Evolutionary conservation across 1,140 invertebrate species (phyloP).

Genomic region (Zaprionus africanus): DNA sequence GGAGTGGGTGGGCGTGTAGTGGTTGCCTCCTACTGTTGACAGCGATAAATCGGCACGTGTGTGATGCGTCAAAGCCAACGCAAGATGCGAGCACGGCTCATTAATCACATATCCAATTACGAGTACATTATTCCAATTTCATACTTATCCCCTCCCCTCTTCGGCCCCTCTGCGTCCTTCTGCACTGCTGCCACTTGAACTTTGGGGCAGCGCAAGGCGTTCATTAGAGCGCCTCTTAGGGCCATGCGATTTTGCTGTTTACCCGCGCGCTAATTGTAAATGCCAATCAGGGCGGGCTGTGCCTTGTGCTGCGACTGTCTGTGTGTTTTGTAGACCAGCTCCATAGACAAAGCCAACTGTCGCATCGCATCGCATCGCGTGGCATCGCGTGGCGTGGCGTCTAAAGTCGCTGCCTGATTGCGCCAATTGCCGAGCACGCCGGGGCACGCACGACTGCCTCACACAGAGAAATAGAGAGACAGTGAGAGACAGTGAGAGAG

Average conservation of each 20-base stretch:
- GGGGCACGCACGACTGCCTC: constrained; percentile 77
- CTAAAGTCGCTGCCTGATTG: constrained; percentile 69
- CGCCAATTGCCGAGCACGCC: constrained; percentile 71
- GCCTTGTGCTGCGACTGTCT: constrained; percentile 32
- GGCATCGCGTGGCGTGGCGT: constrained; percentile 13
- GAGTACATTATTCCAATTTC: constrained; percentile 75
- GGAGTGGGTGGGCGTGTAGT: constrained; percentile 27
- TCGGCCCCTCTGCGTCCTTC: too few species aligned
- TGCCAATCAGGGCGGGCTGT: constrained; percentile 75
- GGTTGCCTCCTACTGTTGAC: constrained; percentile 61
- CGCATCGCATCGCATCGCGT: constrained; percentile 8
- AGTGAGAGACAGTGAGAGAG: constrained; percentile 10
- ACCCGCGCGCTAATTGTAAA: constrained; percentile 82
- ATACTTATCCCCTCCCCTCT: constrained; percentile 29
- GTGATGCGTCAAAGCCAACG: constrained; percentile 74
- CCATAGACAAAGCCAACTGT: constrained; percentile 52
- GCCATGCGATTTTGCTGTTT: constrained; percentile 65
- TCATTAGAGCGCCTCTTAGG: constrained; percentile 46
- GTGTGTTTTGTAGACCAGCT: not conserved
- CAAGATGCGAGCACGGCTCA: constrained; percentile 66
- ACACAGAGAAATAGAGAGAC: constrained; percentile 77
- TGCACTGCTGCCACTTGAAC: not conserved
- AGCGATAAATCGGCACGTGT: constrained; percentile 74
- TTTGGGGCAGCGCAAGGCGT: constrained; percentile 14
- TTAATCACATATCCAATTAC: constrained; percentile 80